phyloP scores from a whole-genome alignment of 2,113 vertebrate species.

The Mustela lutreola region DNA sequence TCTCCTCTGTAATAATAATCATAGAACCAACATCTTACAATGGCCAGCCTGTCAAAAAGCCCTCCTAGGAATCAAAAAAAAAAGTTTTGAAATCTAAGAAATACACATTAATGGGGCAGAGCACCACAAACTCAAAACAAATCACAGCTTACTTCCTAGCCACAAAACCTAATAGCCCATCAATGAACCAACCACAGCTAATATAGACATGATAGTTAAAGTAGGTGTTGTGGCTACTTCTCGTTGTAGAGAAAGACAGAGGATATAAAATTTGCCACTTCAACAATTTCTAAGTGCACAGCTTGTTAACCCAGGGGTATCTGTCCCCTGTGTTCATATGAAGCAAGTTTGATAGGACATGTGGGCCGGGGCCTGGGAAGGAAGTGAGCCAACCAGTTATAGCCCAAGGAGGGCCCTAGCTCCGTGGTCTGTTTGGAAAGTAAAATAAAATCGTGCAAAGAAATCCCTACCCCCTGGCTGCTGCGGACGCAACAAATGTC shows the following conservation, averaged over 20 bases:
- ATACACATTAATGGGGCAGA: background rate
- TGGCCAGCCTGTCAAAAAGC: background rate
- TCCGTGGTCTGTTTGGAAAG: background rate
- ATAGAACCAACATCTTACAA: background rate
- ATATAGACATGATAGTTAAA: background rate
- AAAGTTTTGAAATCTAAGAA: background rate
- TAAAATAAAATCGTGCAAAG: background rate
- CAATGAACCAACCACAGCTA: background rate
- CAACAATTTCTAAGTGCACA: background rate
- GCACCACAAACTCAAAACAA: background rate
- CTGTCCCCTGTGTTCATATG: fast-evolving
- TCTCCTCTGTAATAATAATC: background rate
- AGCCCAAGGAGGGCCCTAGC: background rate
- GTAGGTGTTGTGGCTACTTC: background rate
- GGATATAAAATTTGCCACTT: background rate
- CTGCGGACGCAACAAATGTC: background rate
- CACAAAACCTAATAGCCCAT: background rate
- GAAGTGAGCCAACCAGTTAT: fast-evolving
- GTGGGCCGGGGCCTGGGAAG: background rate
- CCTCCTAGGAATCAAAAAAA: background rate
- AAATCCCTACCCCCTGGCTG: background rate
- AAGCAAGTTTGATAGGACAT: background rate
- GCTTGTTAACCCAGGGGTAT: background rate
- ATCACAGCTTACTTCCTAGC: background rate
- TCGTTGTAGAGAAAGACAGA: background rate